Evolutionary conservation across 2,888 invertebrate genomes (phyloP), one percentile per base, ranked within the genome.

Genomic region (Trichogramma evanescens): DNA sequence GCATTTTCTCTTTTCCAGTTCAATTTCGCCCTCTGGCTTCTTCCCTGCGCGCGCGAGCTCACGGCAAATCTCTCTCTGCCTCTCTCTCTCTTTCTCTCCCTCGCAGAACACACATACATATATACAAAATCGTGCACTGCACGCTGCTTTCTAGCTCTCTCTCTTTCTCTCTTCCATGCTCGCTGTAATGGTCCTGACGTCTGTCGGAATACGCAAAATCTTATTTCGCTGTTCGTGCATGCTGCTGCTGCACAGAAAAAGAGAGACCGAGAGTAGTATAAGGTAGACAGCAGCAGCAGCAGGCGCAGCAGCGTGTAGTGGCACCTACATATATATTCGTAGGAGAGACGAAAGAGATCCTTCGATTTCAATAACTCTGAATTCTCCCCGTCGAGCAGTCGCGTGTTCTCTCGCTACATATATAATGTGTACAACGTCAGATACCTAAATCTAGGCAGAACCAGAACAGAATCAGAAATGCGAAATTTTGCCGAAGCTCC

Each of bases 191-290:
- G 74, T 71, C 72, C 70, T 72, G 74, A 74, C 73, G 73, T 74
- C 73, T 74, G 72, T 73, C 69, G 72, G 73, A 75, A 74, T 73
- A 74, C 72, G 74, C 72, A 71, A 74, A 75, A 75, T 75, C 74
- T 74, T 74, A 74, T 75, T 75, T 73, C 71, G 70, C 67, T 68
- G 26, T 26, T 26, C 26, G 26, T 26, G 26, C 26, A 26, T 26
- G 26, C 26, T 26, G 26, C 26, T 26, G 26, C 67, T 66, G 65
- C 62, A 63, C 64, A 60, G 61, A 58, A 52, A 62, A 60, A 63
- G 55, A 60, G 26, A 26, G 50, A 41, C 38, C 10, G 49, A 50
- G n/a, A 26, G 26, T 26, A 26, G 26, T 26, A 26, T 26, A 26
- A 26, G 26, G 26, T 26, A 26, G 26, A 26, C 3, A 26, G 26